Conservation (phyloP, 2,113 vertebrate genomes). For the Mustelus asterias region DNA sequence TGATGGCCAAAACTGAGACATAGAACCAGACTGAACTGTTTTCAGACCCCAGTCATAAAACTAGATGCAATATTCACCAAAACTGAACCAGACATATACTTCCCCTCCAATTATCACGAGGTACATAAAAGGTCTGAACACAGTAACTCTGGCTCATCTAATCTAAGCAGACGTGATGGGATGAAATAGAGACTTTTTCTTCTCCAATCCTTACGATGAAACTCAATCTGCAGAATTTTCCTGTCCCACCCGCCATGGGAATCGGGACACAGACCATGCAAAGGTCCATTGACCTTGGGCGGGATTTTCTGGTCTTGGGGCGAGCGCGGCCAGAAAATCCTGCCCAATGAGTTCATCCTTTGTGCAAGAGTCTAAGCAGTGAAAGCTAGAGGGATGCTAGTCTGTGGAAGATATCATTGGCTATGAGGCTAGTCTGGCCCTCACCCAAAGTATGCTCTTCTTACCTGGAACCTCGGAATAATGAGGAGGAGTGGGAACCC, state of each 20-base stretch:
- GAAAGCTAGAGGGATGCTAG: not conserved
- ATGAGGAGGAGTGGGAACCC: not conserved
- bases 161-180: not conserved
- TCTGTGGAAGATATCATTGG: not conserved
- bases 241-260: too few species aligned
- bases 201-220: not conserved
- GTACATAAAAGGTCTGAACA: not conserved
- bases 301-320: too few species aligned
- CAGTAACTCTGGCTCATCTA: not conserved
- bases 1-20: not conserved
- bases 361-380: not conserved
- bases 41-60: not conserved
- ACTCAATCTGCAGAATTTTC: too few species aligned
- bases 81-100: not conserved
- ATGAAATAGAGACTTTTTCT: not conserved
- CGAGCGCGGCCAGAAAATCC: too few species aligned
- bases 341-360: not conserved
- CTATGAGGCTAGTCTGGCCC: not conserved
- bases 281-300: too few species aligned
- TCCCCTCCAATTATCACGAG: not conserved
- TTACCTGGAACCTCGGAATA: not conserved
- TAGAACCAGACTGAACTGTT: not conserved
- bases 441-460: not conserved
- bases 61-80: not conserved
- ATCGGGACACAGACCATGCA: too few species aligned